Base-by-base conservation (phyloP, 2,113 vertebrate species). In the Phaethornis superciliosus region DNA sequence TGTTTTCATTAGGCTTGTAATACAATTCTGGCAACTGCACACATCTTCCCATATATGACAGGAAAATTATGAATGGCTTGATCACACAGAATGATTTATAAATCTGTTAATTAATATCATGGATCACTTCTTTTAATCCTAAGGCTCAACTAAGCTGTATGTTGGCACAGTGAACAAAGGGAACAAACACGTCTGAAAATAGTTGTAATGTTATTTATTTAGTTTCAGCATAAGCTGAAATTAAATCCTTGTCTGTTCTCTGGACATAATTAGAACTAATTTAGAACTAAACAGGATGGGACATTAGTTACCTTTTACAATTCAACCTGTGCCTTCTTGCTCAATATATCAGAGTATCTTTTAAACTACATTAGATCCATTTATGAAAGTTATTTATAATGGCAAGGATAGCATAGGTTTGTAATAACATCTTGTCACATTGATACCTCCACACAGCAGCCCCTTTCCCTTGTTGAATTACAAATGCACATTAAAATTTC, bases 1-100 rank as follows among this genome's bases (percentile, higher is more conserved):
- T 94, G 88, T 89, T 97, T 95, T 88, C 81, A 86, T 94, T 95
- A 80, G 4, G 11, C 68, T 92, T 96, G 86, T 94, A 95, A 83
- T 93, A 90, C 83, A 76, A 72, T 92, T 90, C 77, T 77, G 90
- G 60, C 74, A 94, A 95, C 49, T 51, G 72, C 72, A 82, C 51
- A 77, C 1, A 0, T 64, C 46, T 92, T 91, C 62, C 67, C 35
- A 1, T n/a, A 85, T 58, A 78, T 72, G 89, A 81, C 59, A 96
- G 84, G 33, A 83, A 90, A 88, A 86, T 85, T 89, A 81, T 42
- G 17, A 93, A 89, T 58, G 44, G 54, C 28, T 89, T 85, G 90
- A 79, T 95, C 90, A 88, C 67, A n/a, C 18, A 51, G 64, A 80
- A 71, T 83, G 55, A 81, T 85, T 95, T 95, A 92, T 71, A 95